A percentile compares a stretch with the other conserved stretches of the same genome.
phyloP scores from a whole-genome alignment of 1,140 invertebrate species.

The Temnothorax nylanderi region DNA sequence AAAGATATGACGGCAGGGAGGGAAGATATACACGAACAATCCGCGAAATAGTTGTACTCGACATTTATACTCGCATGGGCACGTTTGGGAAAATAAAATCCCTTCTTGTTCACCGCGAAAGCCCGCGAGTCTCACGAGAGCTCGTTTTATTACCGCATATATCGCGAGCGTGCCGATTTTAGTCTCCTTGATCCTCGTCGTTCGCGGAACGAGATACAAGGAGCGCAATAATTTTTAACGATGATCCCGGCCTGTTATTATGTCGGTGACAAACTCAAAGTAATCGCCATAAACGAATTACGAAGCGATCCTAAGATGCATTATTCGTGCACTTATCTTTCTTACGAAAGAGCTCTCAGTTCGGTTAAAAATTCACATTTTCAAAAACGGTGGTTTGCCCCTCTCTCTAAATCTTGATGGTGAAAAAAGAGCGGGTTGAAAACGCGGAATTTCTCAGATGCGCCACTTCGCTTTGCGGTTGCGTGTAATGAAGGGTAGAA shows the following conservation, averaged over 20 bases:
- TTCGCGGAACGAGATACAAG: neutral
- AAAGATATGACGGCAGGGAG: neutral
- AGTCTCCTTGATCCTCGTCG: neutral
- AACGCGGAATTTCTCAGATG: constrained; percentile 1
- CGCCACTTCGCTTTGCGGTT: constrained; percentile 43
- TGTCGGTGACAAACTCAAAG: neutral
- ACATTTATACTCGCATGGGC: neutral
- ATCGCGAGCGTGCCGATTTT: neutral
- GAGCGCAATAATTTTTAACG: constrained; percentile 10
- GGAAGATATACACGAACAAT: neutral
- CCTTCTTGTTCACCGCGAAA: neutral
- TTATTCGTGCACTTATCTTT: constrained; percentile 15
- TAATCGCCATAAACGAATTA: neutral
- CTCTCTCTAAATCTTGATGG: neutral
- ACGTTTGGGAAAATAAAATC: constrained; percentile 21
- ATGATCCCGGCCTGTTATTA: neutral
- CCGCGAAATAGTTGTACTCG: neutral
- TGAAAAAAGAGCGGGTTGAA: neutral
- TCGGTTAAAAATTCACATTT: neutral
- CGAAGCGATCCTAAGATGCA: neutral
- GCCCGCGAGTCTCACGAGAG: neutral
- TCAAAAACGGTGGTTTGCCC: constrained; percentile 10
- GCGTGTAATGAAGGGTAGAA: constrained; percentile 47
- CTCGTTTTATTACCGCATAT: neutral
- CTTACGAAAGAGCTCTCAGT: neutral